Evolutionary conservation across 2,797 vertebrate genomes (phyloP), one percentile per base, ranked within the genome.

Genomic region (Myotis daubentonii): DNA sequence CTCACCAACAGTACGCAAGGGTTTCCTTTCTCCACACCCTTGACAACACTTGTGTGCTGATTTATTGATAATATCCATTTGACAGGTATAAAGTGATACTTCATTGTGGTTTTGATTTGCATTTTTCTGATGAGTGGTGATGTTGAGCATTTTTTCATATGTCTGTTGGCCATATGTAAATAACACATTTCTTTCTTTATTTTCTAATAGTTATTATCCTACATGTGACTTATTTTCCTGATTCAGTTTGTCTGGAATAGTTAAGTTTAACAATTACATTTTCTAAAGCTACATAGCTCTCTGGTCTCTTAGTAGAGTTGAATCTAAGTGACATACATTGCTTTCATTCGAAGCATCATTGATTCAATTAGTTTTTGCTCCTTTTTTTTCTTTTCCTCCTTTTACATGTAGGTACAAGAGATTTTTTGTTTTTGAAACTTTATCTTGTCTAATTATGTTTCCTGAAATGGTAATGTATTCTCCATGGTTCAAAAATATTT

Each of bases 211-310:
- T 88, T 82, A 38, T 53, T 71, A 55, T 80, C 12, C 23, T 86
- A 36, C 1, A 33, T 74, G 13, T 91, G n/a, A 79, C 60, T 89
- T 95, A 28, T 36, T 13, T 55, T 87, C 60, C 23, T 82, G 16
- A 62, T 87, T 93, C 23, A 71, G 62, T 94, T 94, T 92, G 70
- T 53, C 23, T 76, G 13, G 76, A 87, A 49, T 82, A 55, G 47
- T 89, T 87, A 72, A 13, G 60, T 94, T 85, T 91, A 89, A 76
- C 22, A 81, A 3, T 53, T 19, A 53, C 47, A 47, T 47, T 47
- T 47, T 15, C 47, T 76, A 80, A 57, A 95, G 38, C 28, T 44
- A 30, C 10, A 36, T 1, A 93, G 62, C 10, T 83, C 28, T 88
- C 22, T 74, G 25, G 22, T 94, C 38, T 89, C 57, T 87, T 81